A percentile compares a stretch with the other conserved stretches of the same genome.
Evolutionary conservation across 2,113 vertebrate genomes (phyloP).

Genomic region (Protobothrops flavoviridis): DNA sequence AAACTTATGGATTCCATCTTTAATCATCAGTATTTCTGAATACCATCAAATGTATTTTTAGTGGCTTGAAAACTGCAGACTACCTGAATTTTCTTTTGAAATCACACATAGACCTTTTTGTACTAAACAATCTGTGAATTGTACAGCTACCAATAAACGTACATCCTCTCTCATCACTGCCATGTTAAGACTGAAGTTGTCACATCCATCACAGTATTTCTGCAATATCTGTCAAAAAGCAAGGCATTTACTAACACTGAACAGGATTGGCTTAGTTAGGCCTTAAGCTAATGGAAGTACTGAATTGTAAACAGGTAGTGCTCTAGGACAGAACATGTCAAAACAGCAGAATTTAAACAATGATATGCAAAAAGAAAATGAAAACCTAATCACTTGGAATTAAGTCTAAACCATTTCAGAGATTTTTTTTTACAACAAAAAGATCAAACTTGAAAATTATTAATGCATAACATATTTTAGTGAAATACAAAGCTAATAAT

Average conservation of each 20-base stretch:
- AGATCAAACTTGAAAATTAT: conserved; percentile 7
- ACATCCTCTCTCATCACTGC: conserved; percentile 36
- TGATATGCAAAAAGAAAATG: conserved; percentile 52
- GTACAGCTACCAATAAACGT: not conserved
- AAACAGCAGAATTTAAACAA: conserved; percentile 54
- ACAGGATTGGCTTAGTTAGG: conserved; percentile 53
- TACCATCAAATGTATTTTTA: not conserved
- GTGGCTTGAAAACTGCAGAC: not conserved
- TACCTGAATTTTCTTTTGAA: not conserved
- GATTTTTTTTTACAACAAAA: conserved; percentile 4
- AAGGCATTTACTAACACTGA: conserved; percentile 55
- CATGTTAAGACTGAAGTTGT: conserved; percentile 44
- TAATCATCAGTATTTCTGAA: not conserved
- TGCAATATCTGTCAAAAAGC: conserved; percentile 55
- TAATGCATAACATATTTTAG: not conserved
- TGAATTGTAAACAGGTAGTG: conserved; percentile 56
- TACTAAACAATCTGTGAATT: conserved; percentile 5
- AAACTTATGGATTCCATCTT: not conserved
- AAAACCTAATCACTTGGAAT: conserved; percentile 50
- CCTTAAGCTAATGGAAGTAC: conserved; percentile 56
- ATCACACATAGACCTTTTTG: not conserved
- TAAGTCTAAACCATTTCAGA: conserved; percentile 41
- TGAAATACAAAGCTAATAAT: not conserved
- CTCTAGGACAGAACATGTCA: conserved; percentile 63
- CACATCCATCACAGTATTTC: conserved; percentile 54